Base-by-base conservation (phyloP, 92 coral and sea anemone genomes). In the Plumapathes pennacea region DNA sequence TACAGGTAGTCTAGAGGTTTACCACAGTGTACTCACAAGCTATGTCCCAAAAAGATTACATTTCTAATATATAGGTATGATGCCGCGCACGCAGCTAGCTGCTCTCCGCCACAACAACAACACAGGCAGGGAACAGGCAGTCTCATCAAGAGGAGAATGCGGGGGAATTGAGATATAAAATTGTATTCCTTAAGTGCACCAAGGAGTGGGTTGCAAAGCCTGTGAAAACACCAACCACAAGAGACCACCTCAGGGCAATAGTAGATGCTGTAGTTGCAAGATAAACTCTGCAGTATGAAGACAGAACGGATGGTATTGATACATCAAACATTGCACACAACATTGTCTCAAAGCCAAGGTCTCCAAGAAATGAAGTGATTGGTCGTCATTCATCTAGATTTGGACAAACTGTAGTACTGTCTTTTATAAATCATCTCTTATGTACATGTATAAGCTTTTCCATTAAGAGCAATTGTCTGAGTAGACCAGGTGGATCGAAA, bases 171-270 rank as follows among this genome's bases (percentile, higher is more conserved):
- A 20, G 72, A 4, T 64, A 26, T 42, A 64, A 64, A 25, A 18
- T 48, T 5, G 52, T 46, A 22, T 62, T 43, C 39, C 41, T 56
- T 20, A 64, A 64, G 60, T 60, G 47, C 12, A 64, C 60, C 39
- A 50, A 64, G 25, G 60, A 49, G 18, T 64, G 72, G 72, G 72
- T 64, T 10, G 49, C 72, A 20, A 64, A 64, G 29, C 72, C 72
- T 25, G 38, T 64, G 22, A 30, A 18, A 27, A 33, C 32, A 47
- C 21, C 33, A 24, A 13, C 61, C 8, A 41, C 60, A 3, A 33
- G 29, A 64, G 72, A 64, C 34, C 60, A 48, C 59, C 20, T 69
- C 11, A 21, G 19, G 20, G 23, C 30, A 39, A 21, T 69, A 42
- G 4, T 69, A 7, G 76, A 42, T 12, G 42, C 38, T 12, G 46